Evolutionary conservation across 2,113 vertebrate species (phyloP), one percentile per base, ranked within the genome.

Genomic region (Conger conger): DNA sequence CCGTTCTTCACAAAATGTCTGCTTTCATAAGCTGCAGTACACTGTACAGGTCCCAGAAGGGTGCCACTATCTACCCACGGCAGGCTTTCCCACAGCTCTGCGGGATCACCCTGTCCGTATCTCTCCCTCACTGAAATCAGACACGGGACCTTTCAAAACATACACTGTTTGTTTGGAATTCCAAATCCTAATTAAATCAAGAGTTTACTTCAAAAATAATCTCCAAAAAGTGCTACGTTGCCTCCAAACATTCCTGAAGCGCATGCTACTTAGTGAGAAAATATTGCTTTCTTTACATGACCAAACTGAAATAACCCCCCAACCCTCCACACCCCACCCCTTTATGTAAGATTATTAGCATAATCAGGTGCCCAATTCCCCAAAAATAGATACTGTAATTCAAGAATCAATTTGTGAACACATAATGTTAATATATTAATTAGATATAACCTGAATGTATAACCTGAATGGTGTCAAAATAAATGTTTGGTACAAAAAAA

Each of bases 121-220:
- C 45, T 37, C 68, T 77, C 63, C 63, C 38, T 27, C 63, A 78
- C 50, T 73, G 79, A 84, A 84, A 81, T 45, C 63, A 78, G 83
- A 81, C 63, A 23, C 60, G 76, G 18, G 36, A 23, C 36, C 79
- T 77, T 38, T 78, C 68, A 84, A 82, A 84, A 84, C 36, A 81
- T 68, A 42, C 80, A 57, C 15, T 79, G 76, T 76, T 60, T 83
- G 77, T 77, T 85, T 36, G 33, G 54, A 76, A 84, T 82, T 87
- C 83, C 40, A 76, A 76, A 84, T 38, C 84, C 60, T 85, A 85
- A 80, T 87, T 82, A 83, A 82, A 83, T 81, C 36, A 76, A n/a
- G 54, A 60, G 45, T 35, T 42, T 33, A 27, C 83, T 80, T 63
- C 35, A 80, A 63, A 80, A 50, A 84, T 57, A 84, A 84, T 63